Percentiles rank a stretch among this genome's conserved stretches.
phyloP scores from a whole-genome alignment of 2,797 vertebrate genomes.

The Benthosema pterotum region DNA sequence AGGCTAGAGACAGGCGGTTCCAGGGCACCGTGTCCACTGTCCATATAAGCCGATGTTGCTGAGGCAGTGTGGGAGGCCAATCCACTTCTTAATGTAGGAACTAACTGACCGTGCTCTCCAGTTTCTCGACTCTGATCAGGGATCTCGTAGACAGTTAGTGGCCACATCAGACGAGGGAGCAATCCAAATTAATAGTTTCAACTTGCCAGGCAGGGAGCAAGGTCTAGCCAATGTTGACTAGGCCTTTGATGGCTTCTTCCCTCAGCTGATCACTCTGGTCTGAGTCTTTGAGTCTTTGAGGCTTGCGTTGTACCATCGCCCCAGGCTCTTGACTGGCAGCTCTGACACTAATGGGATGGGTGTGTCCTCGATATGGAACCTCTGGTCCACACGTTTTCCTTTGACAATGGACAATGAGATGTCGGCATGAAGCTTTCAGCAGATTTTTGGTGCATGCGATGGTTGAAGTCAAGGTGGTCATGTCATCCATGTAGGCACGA shows the following conservation, averaged over 20 bases:
- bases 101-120: too few relatives aligned
- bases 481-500: slow-evolving; percentile 16
- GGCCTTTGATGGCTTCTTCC: too few relatives aligned
- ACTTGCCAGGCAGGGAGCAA: too few relatives aligned
- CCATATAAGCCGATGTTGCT: too few relatives aligned
- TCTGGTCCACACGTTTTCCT: slow-evolving; percentile 20
- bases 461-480: slow-evolving; percentile 24
- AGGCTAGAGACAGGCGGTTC: slow-evolving; percentile 32
- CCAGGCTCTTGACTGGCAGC: slow-evolving; percentile 28
- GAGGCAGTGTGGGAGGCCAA: too few relatives aligned
- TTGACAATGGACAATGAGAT: slow-evolving; percentile 19
- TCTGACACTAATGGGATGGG: slow-evolving; percentile 23
- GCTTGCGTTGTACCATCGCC: slow-evolving; percentile 12
- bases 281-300: too few relatives aligned
- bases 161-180: slow-evolving; percentile 24
- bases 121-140: too few relatives aligned
- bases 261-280: too few relatives aligned
- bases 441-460: slow-evolving; percentile 14
- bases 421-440: slow-evolving; percentile 19
- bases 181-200: slow-evolving; percentile 12
- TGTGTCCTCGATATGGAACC: slow-evolving; percentile 10
- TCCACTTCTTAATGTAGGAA: too few relatives aligned
- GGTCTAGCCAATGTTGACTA: too few relatives aligned
- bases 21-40: too few relatives aligned
- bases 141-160: slow-evolving; percentile 23